Percentiles rank a stretch among this genome's conserved stretches.
Conservation (phyloP, 1,140 invertebrate species). For the Periplaneta americana region DNA sequence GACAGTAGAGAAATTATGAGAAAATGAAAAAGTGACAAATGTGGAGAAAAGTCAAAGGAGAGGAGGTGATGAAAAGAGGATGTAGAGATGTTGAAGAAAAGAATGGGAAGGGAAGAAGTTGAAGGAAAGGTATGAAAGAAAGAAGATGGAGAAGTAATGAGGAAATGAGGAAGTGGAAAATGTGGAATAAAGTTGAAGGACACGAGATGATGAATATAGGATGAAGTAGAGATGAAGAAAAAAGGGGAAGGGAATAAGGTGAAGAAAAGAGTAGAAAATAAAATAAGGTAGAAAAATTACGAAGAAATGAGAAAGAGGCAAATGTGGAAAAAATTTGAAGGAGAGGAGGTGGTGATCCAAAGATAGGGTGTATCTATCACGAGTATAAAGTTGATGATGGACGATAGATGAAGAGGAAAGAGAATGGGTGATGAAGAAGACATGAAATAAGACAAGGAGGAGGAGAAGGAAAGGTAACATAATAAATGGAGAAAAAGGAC, state of each 20-base stretch:
- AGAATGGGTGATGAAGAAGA: no score
- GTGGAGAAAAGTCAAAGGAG: neutral
- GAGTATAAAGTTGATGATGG: no score
- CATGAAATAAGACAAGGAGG: no score
- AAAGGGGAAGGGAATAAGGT: neutral
- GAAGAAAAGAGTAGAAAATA: neutral
- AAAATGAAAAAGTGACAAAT: neutral
- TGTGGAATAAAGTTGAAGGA: neutral
- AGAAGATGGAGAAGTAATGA: neutral
- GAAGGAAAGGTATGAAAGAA: neutral
- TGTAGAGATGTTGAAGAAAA: neutral
- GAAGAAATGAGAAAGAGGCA: no score
- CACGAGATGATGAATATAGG: neutral
- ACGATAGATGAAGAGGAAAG: no score
- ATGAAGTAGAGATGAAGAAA: neutral
- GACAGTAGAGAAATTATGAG: neutral
- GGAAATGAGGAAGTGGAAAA: neutral
- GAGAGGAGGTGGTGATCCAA: no score
- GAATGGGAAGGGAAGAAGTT: neutral
- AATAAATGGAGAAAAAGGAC: no score
- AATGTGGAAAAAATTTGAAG: no score
- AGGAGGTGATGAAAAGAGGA: neutral
- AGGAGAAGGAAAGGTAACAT: no score
- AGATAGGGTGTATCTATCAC: no score
- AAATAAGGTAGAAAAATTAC: no score